These are phyloP conservation scores for Heliconius hewitsoni DNA, from an alignment of 1,140 invertebrate species.

Conservation along the genomic window DNA sequence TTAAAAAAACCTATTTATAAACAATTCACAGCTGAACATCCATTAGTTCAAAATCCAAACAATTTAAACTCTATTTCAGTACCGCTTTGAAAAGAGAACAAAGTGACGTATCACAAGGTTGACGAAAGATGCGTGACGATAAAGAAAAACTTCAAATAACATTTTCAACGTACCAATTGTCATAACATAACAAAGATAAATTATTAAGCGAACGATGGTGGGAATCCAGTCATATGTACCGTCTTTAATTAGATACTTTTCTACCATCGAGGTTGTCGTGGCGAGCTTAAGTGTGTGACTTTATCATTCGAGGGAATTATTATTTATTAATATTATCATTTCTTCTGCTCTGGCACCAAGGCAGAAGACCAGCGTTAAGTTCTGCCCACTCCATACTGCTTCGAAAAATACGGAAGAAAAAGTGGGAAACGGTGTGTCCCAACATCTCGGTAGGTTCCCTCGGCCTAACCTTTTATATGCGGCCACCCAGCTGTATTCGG, in stretches of 20 bases:
- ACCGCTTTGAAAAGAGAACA: background rate
- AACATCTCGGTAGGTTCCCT: too few relatives aligned
- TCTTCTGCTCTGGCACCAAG: too few relatives aligned
- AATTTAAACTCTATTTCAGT: constrained; percentile 5
- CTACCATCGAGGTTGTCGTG: background rate
- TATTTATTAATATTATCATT: too few relatives aligned
- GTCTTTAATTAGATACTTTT: background rate
- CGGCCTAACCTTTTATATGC: too few relatives aligned
- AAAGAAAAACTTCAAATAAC: constrained; percentile 9
- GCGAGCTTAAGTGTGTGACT: too few relatives aligned
- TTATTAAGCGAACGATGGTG: background rate
- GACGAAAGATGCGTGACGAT: background rate
- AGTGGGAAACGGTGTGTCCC: too few relatives aligned
- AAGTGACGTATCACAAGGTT: background rate
- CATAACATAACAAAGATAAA: background rate
- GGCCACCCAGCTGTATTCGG: too few relatives aligned
- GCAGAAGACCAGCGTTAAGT: too few relatives aligned
- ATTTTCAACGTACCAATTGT: background rate
- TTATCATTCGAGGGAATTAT: background rate
- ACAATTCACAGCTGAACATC: constrained; percentile 15
- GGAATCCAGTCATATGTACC: background rate
- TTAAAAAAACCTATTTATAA: background rate
- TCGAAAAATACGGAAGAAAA: too few relatives aligned
- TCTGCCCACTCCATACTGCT: too few relatives aligned
- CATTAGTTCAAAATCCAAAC: constrained; percentile 31